Conservation (phyloP, 2,797 vertebrate genomes). For the Moxostoma hubbsi region DNA sequence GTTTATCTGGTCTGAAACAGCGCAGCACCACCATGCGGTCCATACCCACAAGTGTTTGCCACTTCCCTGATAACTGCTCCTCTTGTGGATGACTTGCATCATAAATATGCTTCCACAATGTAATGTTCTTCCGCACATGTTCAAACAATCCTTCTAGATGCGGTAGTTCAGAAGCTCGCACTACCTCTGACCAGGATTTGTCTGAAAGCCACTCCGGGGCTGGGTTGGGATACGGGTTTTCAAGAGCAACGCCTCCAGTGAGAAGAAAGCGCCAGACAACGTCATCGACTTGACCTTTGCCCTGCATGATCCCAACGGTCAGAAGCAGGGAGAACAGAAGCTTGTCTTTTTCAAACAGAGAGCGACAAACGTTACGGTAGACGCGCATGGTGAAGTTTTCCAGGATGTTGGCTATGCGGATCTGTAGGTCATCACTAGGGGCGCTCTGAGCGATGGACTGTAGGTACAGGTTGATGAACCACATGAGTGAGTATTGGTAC, state of each 20-base stretch:
- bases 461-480: constrained; percentile 91
- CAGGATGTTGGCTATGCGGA: constrained; percentile 83
- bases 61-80: constrained; percentile 80
- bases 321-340: constrained; percentile 92
- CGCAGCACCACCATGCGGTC: constrained; percentile 86
- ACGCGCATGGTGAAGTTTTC: constrained; percentile 87
- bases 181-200: constrained; percentile 90
- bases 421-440: constrained; percentile 77
- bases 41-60: constrained; percentile 76
- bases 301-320: constrained; percentile 88
- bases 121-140: constrained; percentile 73
- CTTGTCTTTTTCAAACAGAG: constrained; percentile 95
- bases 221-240: constrained; percentile 89
- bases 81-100: constrained; percentile 86
- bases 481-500: constrained; percentile 93
- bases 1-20: constrained; percentile 91
- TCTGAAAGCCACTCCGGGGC: constrained; percentile 88
- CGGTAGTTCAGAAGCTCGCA: constrained; percentile 82
- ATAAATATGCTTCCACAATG: constrained; percentile 85
- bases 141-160: constrained; percentile 79
- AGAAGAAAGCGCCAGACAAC: constrained; percentile 88
- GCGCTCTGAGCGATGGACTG: constrained; percentile 85
- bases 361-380: constrained; percentile 92
- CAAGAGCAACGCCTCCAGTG: constrained; percentile 88
- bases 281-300: constrained; percentile 79